A percentile compares a stretch with the other conserved stretches of the same genome.
Conservation (phyloP, 1,140 invertebrate genomes). For the Drosophila miranda region DNA sequence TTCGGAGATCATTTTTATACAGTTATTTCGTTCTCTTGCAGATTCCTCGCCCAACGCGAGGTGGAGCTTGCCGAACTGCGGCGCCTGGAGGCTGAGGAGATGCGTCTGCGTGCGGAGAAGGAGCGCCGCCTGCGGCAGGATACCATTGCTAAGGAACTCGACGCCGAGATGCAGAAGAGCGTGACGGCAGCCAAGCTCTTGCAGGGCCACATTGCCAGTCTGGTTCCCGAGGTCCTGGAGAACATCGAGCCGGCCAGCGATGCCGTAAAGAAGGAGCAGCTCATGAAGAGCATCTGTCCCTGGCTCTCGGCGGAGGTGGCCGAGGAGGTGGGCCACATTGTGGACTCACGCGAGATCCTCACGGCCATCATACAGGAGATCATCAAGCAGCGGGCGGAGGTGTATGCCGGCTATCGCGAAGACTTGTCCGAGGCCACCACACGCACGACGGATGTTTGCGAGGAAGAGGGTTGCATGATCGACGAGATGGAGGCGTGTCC, state of each 20-base stretch:
- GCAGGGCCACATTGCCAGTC: conserved; percentile 91
- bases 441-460: conserved; percentile 32
- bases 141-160: conserved; percentile 71
- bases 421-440: conserved; percentile 33
- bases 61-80: conserved; percentile 90
- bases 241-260: conserved; percentile 84
- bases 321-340: conserved; percentile 89
- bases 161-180: conserved; percentile 85
- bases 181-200: conserved; percentile 91
- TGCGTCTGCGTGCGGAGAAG: conserved; percentile 85
- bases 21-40: conserved; percentile 15
- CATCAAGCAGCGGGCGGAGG: conserved; percentile 86
- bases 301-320: conserved; percentile 93
- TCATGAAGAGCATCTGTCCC: conserved; percentile 92
- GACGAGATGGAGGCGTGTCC: conserved; percentile 57
- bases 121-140: conserved; percentile 81
- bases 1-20: neutral
- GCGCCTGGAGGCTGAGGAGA: conserved; percentile 89
- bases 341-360: conserved; percentile 90
- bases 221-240: conserved; percentile 92
- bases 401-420: conserved; percentile 73
- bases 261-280: conserved; percentile 83
- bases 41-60: conserved; percentile 89
- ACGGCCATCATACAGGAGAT: conserved; percentile 91
- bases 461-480: conserved; percentile 60